Percentiles rank a stretch among this genome's conserved stretches.
Conservation (phyloP, 2,113 vertebrate genomes). For the Lamprologus speciosus region DNA sequence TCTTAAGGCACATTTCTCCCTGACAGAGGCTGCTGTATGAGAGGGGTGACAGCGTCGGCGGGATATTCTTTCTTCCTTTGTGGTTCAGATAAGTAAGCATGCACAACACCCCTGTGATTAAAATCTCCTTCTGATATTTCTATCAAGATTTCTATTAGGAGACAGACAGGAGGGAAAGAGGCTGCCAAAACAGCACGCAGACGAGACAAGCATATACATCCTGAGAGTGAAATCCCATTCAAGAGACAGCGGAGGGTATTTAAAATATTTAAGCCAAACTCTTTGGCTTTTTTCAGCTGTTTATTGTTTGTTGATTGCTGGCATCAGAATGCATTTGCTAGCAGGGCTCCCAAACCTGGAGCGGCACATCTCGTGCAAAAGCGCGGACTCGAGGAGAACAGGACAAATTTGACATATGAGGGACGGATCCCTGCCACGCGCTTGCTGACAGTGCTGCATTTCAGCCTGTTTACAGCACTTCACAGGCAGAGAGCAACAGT, state of each 20-base stretch:
- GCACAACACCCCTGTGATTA: constrained; percentile 93
- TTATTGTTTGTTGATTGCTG: constrained; percentile 63
- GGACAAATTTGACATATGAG: constrained; percentile 11
- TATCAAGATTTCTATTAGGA: constrained; percentile 88
- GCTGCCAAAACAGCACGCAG: constrained; percentile 75
- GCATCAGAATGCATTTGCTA: constrained; percentile 44
- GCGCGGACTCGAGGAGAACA: constrained; percentile 9
- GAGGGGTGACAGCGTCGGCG: constrained; percentile 85
- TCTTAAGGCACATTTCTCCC: constrained; percentile 91
- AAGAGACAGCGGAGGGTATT: constrained; percentile 50
- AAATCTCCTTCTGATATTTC: constrained; percentile 94
- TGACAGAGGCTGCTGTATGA: constrained; percentile 82
- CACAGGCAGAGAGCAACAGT: constrained; percentile 30
- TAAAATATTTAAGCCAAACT: constrained; percentile 70
- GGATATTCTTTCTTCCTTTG: constrained; percentile 83
- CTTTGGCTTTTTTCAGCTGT: constrained; percentile 47
- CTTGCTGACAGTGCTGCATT: constrained; percentile 31
- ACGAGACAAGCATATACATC: constrained; percentile 52
- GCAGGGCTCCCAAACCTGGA: constrained; percentile 2
- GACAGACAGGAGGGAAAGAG: constrained; percentile 73
- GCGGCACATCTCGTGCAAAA: constrained; percentile 1
- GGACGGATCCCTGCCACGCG: constrained; percentile 18
- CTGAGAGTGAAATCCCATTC: constrained; percentile 44
- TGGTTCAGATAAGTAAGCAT: constrained; percentile 85
- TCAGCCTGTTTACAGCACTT: constrained; percentile 1